Percentiles rank a stretch among this genome's conserved stretches.
Conservation (phyloP, 1,140 invertebrate species). For the Drosophila subpulchrella region DNA sequence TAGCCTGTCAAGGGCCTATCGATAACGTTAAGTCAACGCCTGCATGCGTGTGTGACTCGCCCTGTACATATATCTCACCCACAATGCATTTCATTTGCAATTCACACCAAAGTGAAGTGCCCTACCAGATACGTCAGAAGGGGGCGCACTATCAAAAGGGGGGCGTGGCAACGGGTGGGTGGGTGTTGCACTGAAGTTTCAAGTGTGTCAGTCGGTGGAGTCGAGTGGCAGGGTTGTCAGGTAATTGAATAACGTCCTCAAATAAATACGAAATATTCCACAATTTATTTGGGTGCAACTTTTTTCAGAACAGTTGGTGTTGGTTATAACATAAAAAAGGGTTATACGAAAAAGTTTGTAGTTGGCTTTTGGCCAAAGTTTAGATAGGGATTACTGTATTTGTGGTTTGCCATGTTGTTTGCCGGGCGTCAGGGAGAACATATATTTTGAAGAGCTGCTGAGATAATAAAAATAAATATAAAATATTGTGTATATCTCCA, state of each 20-base stretch:
- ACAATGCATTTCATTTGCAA: conserved; percentile 50
- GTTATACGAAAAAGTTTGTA: neutral
- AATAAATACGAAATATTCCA: conserved; percentile 39
- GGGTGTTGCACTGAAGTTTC: conserved; percentile 54
- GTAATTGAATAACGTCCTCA: conserved; percentile 58
- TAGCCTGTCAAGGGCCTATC: conserved; percentile 41
- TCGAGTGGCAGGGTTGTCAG: conserved; percentile 44
- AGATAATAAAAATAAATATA: neutral
- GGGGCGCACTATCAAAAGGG: conserved; percentile 1
- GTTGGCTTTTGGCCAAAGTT: conserved; percentile 10
- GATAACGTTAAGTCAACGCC: conserved; percentile 62
- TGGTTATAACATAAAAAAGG: neutral
- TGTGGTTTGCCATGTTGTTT: conserved; percentile 13
- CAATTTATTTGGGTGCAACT: conserved; percentile 23
- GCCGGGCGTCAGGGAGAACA: neutral
- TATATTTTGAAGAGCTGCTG: neutral
- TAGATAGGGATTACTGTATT: conserved; percentile 8
- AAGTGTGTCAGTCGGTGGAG: conserved; percentile 48
- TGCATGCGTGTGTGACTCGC: conserved; percentile 8
- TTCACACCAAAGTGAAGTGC: conserved; percentile 58
- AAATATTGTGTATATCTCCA: neutral
- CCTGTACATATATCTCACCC: neutral
- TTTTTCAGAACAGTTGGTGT: conserved; percentile 2
- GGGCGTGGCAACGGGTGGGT: conserved; percentile 10
- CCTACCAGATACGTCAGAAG: conserved; percentile 38